phyloP scores from a whole-genome alignment of 1,140 invertebrate genomes.

The Orius insidiosus region DNA sequence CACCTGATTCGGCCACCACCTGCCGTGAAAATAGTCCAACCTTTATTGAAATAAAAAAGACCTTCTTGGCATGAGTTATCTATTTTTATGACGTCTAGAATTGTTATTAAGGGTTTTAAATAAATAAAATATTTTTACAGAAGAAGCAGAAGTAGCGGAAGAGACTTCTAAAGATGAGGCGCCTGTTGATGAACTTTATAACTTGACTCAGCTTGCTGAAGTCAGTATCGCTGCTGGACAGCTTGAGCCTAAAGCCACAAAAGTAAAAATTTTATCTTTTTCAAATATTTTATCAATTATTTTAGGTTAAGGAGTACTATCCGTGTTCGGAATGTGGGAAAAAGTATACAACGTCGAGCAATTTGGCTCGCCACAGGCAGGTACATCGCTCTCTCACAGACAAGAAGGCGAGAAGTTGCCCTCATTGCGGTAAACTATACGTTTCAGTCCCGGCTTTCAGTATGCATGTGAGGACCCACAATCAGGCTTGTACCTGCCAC shows the following conservation, averaged over 20 bases:
- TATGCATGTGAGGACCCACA: slow-evolving; percentile 93
- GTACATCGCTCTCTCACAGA: slow-evolving; percentile 65
- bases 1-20: too few relatives aligned
- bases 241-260: not conserved
- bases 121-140: slow-evolving; percentile 21
- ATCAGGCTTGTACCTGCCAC: slow-evolving; percentile 73
- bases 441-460: slow-evolving; percentile 88
- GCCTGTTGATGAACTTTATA: slow-evolving; percentile 44
- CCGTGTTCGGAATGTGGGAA: slow-evolving; percentile 77
- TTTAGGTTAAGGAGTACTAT: slow-evolving; percentile 31
- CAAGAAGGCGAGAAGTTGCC: slow-evolving; percentile 66
- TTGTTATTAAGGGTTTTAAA: too few relatives aligned
- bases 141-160: slow-evolving; percentile 24
- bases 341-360: slow-evolving; percentile 72
- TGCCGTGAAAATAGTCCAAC: too few relatives aligned
- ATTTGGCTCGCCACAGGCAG: slow-evolving; percentile 81
- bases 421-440: slow-evolving; percentile 82
- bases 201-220: slow-evolving; percentile 53
- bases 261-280: not conserved
- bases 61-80: too few relatives aligned
- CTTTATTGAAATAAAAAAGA: too few relatives aligned
- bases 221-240: slow-evolving; percentile 42
- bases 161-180: slow-evolving; percentile 24
- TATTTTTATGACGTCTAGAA: too few relatives aligned
- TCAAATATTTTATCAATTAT: not conserved